Evolutionary conservation across 2,113 vertebrate species (phyloP), one percentile per base, ranked within the genome.

Genomic region (Plestiodon gilberti): DNA sequence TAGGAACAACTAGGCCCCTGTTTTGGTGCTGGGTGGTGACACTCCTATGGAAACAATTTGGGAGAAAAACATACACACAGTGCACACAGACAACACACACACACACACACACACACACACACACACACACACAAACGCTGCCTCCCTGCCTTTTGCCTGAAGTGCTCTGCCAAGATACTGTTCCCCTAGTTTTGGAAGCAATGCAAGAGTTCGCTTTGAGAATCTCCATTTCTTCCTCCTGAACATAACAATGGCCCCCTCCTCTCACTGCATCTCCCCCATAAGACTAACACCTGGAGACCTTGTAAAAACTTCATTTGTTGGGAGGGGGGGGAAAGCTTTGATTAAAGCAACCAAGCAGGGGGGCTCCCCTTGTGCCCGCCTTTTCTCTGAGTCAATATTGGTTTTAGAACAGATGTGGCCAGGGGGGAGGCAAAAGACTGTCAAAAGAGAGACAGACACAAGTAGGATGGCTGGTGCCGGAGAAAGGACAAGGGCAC

Each of bases 241-340:
- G n/a, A 71, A 85, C 75, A 62, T 73, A 85, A 84, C 57, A 82
- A 33, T 35, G 23, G 64, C n/a, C 59, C 33, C 70, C 52, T 30
- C 75, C 55, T 83, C 64, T 92, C 91, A 0, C 71, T 2, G 23
- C 38, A 20, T 18, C 23, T 84, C 65, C 83, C 13, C 83, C 84
- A 48, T 3, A 3, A 28, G 84, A 7, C 0, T 5, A 82, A 91
- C 90, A 94, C 94, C 94, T 92, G 87, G 91, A 93, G 93, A 93
- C 90, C 94, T 85, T 78, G 91, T 80, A 87, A 92, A 94, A 93
- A 78, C 87, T 92, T 93, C 90, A 87, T 93, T 94, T 90, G 84
- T 87, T 59, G 90, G 82, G 87, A 78, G 17, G 33, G 6, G 17
- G 17, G n/a, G 22, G 22, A 25, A 33, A 79, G 92, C 89, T 93